Evolutionary conservation across 2,113 vertebrate genomes (phyloP).

Genomic region (Alaudala cheleensis): DNA sequence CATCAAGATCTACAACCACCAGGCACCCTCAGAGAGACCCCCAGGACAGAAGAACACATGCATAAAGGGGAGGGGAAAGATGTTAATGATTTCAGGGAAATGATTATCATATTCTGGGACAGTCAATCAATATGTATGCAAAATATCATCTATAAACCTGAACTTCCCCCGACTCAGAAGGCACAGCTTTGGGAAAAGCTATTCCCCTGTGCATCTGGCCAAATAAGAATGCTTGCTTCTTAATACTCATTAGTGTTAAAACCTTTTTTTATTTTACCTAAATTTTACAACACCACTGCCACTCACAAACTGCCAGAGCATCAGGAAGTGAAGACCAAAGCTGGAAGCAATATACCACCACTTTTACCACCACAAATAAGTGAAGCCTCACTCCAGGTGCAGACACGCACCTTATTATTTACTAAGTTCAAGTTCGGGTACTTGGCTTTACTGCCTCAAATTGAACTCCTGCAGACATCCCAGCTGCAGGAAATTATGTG

Average conservation of each 20-base stretch:
- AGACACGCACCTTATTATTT: neutral
- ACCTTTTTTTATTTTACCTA: neutral
- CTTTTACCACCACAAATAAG: accelerated
- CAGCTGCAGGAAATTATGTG: neutral
- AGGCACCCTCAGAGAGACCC: neutral
- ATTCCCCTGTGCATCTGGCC: too few species aligned
- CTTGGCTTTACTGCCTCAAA: neutral
- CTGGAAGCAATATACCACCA: neutral
- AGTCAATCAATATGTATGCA: neutral
- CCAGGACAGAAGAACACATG: neutral
- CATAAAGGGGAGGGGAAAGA: neutral
- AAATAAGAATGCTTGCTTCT: neutral
- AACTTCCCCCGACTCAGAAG: neutral
- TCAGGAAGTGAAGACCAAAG: neutral
- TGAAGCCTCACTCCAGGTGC: neutral
- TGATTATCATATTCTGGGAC: neutral
- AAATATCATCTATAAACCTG: neutral
- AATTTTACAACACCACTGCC: neutral
- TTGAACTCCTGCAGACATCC: neutral
- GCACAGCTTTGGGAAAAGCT: neutral
- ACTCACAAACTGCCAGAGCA: accelerated
- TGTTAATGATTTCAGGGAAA: neutral
- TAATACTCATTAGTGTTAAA: too few species aligned
- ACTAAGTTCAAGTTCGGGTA: neutral
- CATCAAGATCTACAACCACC: neutral